Base-by-base conservation (phyloP, 2,113 vertebrate species). In the Equus przewalskii region DNA sequence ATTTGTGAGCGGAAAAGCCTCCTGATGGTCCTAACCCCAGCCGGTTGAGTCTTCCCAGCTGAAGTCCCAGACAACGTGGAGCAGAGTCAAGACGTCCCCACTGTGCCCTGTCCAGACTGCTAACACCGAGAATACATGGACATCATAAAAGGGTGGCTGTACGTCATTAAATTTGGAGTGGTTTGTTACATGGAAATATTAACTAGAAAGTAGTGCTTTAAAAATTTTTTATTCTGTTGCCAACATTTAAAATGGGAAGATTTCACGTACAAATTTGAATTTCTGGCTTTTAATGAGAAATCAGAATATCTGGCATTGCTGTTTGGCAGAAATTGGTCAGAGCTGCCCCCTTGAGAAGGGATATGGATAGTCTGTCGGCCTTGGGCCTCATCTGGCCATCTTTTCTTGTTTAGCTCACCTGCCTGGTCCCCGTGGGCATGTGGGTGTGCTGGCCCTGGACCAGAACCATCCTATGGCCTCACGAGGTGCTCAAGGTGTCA, bases 11-110 rank as follows among this genome's bases (percentile, higher is more conserved):
- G 5, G 82, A 97, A 96, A 96, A 85, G 85, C 62, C 33, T 96
- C 89, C 92, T 91, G 89, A 92, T 83, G 97, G 49, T 18, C 86
- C 62, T 54, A 91, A 60, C 5, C 21, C 21, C 67, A 46, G 67
- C 26, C 51, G 16, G 89, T 51, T 91, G 92, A 98, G 62, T 79
- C 72, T 93, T 97, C 69, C 96, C 94, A 96, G 96, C 97, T 96
- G 97, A 94, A 96, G 92, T 24, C 41, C 86, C 83, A 97, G 96
- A 92, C 73, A 0, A 44, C 0, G 0, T 30, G 83, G 86, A 93
- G 44, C 89, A 72, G 82, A 97, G 49, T 97, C 86, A 91, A 88
- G 72, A 28, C 26, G 13, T 89, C 49, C 83, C 56, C 19, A 60
- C 86, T 56, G 72, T 56, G 67, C 65, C 54, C 78, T n/a, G 78